Conservation (phyloP, 2,113 vertebrate species). For the Lophura nycthemera region DNA sequence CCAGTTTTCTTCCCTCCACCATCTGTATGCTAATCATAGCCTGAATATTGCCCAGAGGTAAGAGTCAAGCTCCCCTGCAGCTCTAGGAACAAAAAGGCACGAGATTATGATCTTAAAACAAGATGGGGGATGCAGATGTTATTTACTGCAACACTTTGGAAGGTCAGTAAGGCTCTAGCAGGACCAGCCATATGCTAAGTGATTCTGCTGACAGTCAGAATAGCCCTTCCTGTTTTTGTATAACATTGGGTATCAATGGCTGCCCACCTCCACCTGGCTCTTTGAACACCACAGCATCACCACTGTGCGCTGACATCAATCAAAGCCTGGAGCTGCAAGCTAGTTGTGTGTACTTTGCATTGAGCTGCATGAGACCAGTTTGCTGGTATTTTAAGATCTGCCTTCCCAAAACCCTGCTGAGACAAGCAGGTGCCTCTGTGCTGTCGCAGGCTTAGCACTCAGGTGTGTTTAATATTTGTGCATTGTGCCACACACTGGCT, state of each 20-base stretch:
- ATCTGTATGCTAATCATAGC: not conserved
- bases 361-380: not conserved
- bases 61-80: not conserved
- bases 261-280: not conserved
- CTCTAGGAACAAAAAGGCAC: not conserved
- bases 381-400: not conserved
- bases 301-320: not conserved
- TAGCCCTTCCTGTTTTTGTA: not conserved
- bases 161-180: not conserved
- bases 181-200: not conserved
- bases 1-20: not conserved
- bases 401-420: not conserved
- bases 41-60: not conserved
- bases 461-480: not conserved
- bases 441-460: not conserved
- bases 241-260: not conserved
- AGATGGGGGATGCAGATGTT: not conserved
- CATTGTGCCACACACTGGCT: fast-evolving
- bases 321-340: no score
- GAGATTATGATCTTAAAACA: conserved; percentile 11
- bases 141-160: not conserved
- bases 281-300: not conserved
- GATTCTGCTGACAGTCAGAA: not conserved
- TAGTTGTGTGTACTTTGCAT: no score
- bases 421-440: not conserved